Evolutionary conservation across 2,888 invertebrate species (phyloP).

Genomic region (Drosophila neotestacea): DNA sequence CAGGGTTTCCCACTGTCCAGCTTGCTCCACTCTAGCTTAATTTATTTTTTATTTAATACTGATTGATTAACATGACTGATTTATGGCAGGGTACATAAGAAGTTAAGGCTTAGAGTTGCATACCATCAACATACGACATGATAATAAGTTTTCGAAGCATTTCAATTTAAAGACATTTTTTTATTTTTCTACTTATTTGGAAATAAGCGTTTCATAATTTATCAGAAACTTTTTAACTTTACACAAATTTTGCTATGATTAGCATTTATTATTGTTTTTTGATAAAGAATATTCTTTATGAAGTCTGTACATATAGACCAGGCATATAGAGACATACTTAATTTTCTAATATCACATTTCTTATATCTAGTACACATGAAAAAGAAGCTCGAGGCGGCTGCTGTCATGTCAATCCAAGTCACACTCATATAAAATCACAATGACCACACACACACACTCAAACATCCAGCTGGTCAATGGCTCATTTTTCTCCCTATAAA

Average conservation of each 20-base stretch:
- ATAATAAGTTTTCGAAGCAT: not conserved
- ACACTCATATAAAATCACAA: slow-evolving; percentile 13
- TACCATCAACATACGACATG: no score
- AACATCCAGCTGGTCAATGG: slow-evolving; percentile 26
- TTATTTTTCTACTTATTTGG: no score
- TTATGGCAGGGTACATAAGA: slow-evolving; percentile 29
- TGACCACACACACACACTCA: slow-evolving; percentile 48
- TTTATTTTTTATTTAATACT: slow-evolving; percentile 53
- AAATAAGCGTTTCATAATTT: no score
- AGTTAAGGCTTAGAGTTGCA: no score
- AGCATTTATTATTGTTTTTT: slow-evolving; percentile 11
- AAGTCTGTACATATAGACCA: slow-evolving; percentile 1
- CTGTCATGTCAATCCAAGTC: slow-evolving; percentile 45
- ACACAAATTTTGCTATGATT: not conserved
- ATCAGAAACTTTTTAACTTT: not conserved
- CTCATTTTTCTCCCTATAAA: slow-evolving; percentile 40
- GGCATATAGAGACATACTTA: not conserved
- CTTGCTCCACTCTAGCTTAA: slow-evolving; percentile 13
- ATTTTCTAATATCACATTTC: slow-evolving; percentile 26
- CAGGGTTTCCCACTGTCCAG: no score
- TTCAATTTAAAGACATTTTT: no score
- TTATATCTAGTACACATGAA: slow-evolving; percentile 29
- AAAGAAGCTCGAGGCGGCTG: slow-evolving; percentile 43
- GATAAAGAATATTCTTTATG: slow-evolving; percentile 9
- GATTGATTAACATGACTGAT: slow-evolving; percentile 66